phyloP scores from a whole-genome alignment of 2,113 vertebrate species.

The Brachyistius frenatus region DNA sequence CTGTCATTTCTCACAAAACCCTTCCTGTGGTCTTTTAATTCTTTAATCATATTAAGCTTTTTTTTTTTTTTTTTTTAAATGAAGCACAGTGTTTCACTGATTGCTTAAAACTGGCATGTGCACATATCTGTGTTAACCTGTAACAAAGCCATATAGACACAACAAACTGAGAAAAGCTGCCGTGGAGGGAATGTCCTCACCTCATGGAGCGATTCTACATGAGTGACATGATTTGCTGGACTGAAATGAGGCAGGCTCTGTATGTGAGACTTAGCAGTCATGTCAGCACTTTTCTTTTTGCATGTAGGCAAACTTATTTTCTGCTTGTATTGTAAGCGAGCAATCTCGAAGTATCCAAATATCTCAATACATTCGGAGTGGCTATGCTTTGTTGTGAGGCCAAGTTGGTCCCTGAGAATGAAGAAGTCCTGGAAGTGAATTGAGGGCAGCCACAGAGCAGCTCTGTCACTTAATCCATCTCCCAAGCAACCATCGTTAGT shows the following conservation, averaged over 20 bases:
- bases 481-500: constrained; percentile 38
- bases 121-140: constrained; percentile 26
- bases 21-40: constrained; percentile 15
- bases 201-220: constrained; percentile 49
- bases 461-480: constrained; percentile 70
- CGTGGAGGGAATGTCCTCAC: constrained; percentile 64
- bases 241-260: constrained; percentile 60
- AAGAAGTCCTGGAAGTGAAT: constrained; percentile 44
- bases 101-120: constrained; percentile 13
- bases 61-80: not conserved
- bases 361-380: not conserved
- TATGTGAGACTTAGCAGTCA: not conserved
- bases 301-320: not conserved
- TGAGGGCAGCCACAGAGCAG: constrained; percentile 58
- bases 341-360: constrained; percentile 9
- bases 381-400: constrained; percentile 38
- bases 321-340: not conserved
- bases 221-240: constrained; percentile 40
- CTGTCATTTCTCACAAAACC: constrained; percentile 24
- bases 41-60: constrained; percentile 24
- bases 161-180: constrained; percentile 69
- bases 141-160: constrained; percentile 64
- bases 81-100: constrained; percentile 21
- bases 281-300: not conserved
- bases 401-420: constrained; percentile 47